These are phyloP conservation scores for Drosophila oshimai DNA, from an alignment of 1,140 invertebrate genomes.

Conservation along the genomic window DNA sequence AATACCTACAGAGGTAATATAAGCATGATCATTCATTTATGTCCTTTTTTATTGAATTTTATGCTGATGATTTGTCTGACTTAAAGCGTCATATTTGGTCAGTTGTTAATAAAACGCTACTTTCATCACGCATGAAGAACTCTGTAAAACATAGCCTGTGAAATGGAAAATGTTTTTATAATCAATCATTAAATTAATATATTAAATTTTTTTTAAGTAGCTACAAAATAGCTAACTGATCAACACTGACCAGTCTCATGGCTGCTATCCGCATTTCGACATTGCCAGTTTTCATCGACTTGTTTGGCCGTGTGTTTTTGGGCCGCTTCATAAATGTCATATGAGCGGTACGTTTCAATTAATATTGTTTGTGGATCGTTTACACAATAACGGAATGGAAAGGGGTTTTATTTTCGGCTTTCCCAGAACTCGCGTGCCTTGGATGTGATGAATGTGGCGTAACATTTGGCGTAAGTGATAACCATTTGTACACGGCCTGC, in stretches of 20 bases:
- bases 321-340: slow-evolving; percentile 76
- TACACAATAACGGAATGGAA: slow-evolving; percentile 10
- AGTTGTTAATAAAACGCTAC: no score
- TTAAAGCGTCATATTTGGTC: no score
- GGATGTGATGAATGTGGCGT: slow-evolving; percentile 59
- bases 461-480: slow-evolving; percentile 58
- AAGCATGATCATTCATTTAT: no score
- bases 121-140: no score
- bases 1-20: no score
- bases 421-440: slow-evolving; percentile 53
- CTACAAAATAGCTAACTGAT: not conserved
- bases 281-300: slow-evolving; percentile 6
- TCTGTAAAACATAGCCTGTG: no score
- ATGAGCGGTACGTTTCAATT: slow-evolving; percentile 73
- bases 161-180: no score
- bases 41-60: no score
- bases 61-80: no score
- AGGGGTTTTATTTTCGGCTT: slow-evolving; percentile 12
- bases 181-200: no score
- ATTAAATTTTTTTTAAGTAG: no score
- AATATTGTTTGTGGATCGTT: slow-evolving; percentile 66
- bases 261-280: not conserved
- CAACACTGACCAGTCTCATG: not conserved
- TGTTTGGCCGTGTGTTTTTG: slow-evolving; percentile 10
- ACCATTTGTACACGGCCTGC: slow-evolving; percentile 44